Evolutionary conservation across 2,797 vertebrate species (phyloP), one percentile per base, ranked within the genome.

Genomic region (Erethizon dorsatum): DNA sequence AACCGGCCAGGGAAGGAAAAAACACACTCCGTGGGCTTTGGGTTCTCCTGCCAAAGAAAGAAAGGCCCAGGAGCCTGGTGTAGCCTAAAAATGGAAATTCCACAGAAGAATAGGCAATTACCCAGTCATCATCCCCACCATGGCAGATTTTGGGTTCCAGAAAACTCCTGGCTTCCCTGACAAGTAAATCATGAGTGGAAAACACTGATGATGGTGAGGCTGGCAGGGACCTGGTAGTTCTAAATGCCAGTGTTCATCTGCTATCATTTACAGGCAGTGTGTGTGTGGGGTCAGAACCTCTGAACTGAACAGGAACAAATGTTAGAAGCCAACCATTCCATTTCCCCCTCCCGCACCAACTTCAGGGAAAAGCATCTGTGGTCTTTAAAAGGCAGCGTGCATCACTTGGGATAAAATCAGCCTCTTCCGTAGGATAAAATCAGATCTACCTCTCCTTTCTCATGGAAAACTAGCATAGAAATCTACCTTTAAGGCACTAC

Each of bases 31-130:
- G 33, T 14, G 67, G 90, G 52, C 57, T 97, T 82, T 97, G 90
- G 78, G 83, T 92, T 95, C 71, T 97, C 94, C 80, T 97, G 97
- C 97, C 96, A 97, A 97, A 97, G 84, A 95, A 96, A 90, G 45
- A 88, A 87, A 94, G 93, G 71, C 83, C 92, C 78, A 28, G 88
- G 91, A 96, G 88, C 17, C 86, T 90, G 94, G 94, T 1, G 57
- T 91, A 87, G 95, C 83, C 92, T 95, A 95, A 97, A 97, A 96
- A 93, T 96, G 96, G 95, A 98, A 96, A 98, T 95, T 97, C 96
- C 86, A 97, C 89, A 82, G 47, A 90, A 96, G 79, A 95, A 84
- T 84, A 95, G 96, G 96, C 95, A 96, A 92, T 94, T 92, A 95
- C 85, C 92, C 97, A 97, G 85, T 56, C 92, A 96, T 94, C 87